These are phyloP conservation scores for Dysdera silvatica DNA, from an alignment of 1,140 invertebrate species.

Conservation along the genomic window DNA sequence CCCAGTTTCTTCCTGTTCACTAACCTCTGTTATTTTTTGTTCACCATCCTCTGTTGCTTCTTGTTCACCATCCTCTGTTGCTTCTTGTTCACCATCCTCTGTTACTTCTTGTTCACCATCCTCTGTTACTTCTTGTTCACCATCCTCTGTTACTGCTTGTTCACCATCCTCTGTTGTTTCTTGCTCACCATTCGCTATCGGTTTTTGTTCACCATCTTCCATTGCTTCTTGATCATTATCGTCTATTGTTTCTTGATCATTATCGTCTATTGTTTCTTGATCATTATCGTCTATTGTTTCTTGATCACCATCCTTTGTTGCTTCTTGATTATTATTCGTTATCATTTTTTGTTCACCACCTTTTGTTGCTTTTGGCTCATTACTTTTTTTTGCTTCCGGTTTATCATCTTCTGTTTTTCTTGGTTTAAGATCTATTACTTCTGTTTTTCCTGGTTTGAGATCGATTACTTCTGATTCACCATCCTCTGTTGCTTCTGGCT, in stretches of 20 bases:
- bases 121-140: not conserved
- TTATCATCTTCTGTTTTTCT: not conserved
- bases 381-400: not conserved
- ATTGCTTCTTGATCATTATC: not conserved
- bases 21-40: too few relatives aligned
- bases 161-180: not conserved
- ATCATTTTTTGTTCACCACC: too few relatives aligned
- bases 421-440: not conserved
- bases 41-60: too few relatives aligned
- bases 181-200: too few relatives aligned
- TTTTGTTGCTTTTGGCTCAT: too few relatives aligned
- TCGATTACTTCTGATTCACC: too few relatives aligned
- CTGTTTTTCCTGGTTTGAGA: too few relatives aligned
- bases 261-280: not conserved
- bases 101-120: too few relatives aligned
- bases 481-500: not conserved
- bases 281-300: not conserved
- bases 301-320: not conserved
- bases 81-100: too few relatives aligned
- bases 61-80: too few relatives aligned
- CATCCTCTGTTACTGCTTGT: not conserved
- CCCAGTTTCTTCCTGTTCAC: not conserved
- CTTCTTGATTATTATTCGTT: not conserved
- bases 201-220: not conserved
- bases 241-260: not conserved